phyloP scores from a whole-genome alignment of 2,113 vertebrate species.

The Prunella himalayana region DNA sequence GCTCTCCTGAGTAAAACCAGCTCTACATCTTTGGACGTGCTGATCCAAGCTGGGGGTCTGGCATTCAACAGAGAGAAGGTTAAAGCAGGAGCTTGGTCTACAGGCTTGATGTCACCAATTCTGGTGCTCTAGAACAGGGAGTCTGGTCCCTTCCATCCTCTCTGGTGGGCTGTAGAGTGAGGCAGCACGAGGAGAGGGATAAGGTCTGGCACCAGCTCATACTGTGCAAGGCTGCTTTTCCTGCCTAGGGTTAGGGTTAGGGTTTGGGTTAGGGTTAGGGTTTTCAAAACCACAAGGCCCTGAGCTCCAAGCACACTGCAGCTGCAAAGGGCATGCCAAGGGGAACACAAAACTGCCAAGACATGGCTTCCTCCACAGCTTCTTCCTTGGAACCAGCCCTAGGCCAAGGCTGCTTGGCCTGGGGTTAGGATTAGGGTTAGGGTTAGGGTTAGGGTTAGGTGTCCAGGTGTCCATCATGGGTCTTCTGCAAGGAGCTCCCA shows the following conservation, averaged over 20 bases:
- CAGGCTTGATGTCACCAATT: background rate
- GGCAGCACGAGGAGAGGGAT: rapidly evolving
- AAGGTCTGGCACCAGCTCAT: background rate
- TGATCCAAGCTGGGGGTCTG: background rate
- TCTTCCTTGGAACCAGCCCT: too few relatives aligned
- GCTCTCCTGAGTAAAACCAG: background rate
- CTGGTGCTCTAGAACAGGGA: background rate
- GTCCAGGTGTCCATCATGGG: background rate
- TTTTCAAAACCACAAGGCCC: too few relatives aligned
- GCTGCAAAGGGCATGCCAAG: too few relatives aligned
- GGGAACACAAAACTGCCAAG: too few relatives aligned
- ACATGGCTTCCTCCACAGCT: too few relatives aligned
- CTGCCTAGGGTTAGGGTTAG: too few relatives aligned
- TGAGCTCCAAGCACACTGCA: too few relatives aligned
- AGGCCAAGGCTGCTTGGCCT: too few relatives aligned
- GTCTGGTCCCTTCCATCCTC: background rate
- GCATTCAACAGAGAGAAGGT: background rate
- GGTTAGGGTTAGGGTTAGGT: too few relatives aligned
- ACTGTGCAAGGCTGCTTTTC: too few relatives aligned
- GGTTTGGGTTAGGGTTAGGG: too few relatives aligned
- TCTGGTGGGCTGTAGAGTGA: background rate
- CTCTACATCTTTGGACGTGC: background rate
- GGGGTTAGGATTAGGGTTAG: too few relatives aligned
- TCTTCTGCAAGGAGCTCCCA: background rate
- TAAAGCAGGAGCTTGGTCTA: background rate